Conservation (phyloP, 2,797 vertebrate species). For the Chaenodraco wilsoni region DNA sequence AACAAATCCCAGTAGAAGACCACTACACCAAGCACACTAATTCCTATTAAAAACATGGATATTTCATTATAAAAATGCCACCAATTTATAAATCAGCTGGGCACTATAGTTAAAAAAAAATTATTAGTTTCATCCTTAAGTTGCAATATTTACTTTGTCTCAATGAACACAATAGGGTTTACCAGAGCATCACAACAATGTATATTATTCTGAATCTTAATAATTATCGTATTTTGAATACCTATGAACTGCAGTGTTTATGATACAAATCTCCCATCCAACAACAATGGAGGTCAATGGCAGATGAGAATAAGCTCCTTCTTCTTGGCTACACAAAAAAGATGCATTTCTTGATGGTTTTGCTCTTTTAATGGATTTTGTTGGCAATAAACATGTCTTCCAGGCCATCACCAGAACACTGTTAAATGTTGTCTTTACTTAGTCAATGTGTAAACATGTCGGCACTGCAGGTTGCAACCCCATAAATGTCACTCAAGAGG, state of each 20-base stretch:
- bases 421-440: slow-evolving; percentile 27
- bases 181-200: background rate
- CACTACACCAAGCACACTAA: background rate
- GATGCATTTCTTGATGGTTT: background rate
- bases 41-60: background rate
- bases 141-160: background rate
- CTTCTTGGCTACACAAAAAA: slow-evolving; percentile 10
- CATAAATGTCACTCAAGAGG: slow-evolving; percentile 78
- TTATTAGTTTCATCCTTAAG: too few relatives aligned
- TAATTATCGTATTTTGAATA: background rate
- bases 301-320: background rate
- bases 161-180: background rate
- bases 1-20: slow-evolving; percentile 24
- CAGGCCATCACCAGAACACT: slow-evolving; percentile 34
- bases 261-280: background rate
- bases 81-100: too few relatives aligned
- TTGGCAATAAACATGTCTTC: slow-evolving; percentile 36
- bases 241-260: background rate
- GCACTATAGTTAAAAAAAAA: background rate
- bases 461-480: slow-evolving; percentile 70
- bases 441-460: slow-evolving; percentile 79
- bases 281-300: background rate
- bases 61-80: background rate
- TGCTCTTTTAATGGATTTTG: slow-evolving; percentile 27
- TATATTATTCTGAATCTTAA: background rate